Evolutionary conservation across 2,113 vertebrate species (phyloP).

Genomic region (Malurus elegans): DNA sequence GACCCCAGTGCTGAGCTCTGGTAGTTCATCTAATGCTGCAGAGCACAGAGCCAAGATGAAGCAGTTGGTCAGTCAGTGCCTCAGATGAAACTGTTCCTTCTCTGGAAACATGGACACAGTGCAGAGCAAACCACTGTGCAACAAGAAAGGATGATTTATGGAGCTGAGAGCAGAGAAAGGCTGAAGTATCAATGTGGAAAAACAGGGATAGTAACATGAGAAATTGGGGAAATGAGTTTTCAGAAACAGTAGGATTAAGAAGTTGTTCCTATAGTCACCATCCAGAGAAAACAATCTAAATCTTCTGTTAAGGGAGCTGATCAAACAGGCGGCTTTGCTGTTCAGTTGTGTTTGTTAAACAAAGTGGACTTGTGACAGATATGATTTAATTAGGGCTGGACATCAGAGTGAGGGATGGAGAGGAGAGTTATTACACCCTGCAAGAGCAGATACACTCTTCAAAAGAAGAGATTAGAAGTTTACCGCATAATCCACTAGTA

Average conservation of each 20-base stretch:
- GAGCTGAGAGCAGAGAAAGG: neutral
- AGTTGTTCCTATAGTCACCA: constrained; percentile 3
- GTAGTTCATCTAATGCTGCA: neutral
- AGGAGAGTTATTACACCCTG: neutral
- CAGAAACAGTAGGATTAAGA: constrained; percentile 6
- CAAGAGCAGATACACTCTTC: neutral
- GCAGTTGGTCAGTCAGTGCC: neutral
- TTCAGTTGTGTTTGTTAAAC: neutral
- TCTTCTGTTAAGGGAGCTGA: neutral
- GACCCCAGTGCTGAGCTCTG: neutral
- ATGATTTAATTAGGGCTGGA: neutral
- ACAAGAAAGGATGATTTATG: neutral
- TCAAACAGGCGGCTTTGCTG: neutral
- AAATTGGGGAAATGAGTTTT: constrained; percentile 12
- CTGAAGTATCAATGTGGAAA: neutral
- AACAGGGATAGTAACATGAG: neutral
- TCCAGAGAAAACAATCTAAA: constrained; percentile 33
- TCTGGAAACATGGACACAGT: neutral
- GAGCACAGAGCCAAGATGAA: neutral
- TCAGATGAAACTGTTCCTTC: neutral
- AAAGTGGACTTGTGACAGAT: neutral
- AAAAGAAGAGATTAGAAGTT: neutral
- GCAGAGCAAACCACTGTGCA: neutral
- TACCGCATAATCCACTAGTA: neutral
- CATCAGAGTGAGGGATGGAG: neutral